Evolutionary conservation across 2,888 invertebrate genomes (phyloP), one percentile per base, ranked within the genome.

Genomic region (Dastarcus helophoroides): DNA sequence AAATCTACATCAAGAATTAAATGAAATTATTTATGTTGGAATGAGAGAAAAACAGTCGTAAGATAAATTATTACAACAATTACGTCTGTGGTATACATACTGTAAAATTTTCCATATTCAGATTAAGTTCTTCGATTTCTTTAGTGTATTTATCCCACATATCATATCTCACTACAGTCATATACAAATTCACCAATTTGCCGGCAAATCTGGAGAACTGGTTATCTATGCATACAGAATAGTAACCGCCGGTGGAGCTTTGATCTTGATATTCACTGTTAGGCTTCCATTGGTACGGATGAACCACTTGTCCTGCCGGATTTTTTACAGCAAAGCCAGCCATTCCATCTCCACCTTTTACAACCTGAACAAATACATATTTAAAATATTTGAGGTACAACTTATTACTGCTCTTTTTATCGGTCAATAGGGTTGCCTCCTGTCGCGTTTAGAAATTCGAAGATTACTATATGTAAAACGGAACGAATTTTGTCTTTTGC

Each of bases 281-380:
- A n/a, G 84, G 70, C 53, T 80, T 75, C 90, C 90, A 91, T 50
- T 85, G 82, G 53, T 91, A 91, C 0, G 90, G 90, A 51, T 84
- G 80, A 4, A 90, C 88, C 42, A 88, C 74, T 53, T 79, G 69
- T 0, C 88, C 86, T 31, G 75, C 72, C 0, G 91, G 90, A 61
- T 89, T 80, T 36, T 86, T 71, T 1, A 93, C 84, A 0, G 86
- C 86, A 55, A 91, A 88, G 2, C 90, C 91, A 36, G 90, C 89
- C 77, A 86, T 89, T 6, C 89, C 88, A 64, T 93, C 91, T 11
- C 91, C 91, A 4, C 93, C 93, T 56, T 88, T 72, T 42, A 93
- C 68, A 12, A 91, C 90, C 89, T 90, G 50, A 30, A 54, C 52
- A 31, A n/a, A n/a, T n/a, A n/a, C n/a, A n/a, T n/a, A n/a, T n/a